phyloP scores from a whole-genome alignment of 2,888 invertebrate genomes.

The Lumbricus terrestris region DNA sequence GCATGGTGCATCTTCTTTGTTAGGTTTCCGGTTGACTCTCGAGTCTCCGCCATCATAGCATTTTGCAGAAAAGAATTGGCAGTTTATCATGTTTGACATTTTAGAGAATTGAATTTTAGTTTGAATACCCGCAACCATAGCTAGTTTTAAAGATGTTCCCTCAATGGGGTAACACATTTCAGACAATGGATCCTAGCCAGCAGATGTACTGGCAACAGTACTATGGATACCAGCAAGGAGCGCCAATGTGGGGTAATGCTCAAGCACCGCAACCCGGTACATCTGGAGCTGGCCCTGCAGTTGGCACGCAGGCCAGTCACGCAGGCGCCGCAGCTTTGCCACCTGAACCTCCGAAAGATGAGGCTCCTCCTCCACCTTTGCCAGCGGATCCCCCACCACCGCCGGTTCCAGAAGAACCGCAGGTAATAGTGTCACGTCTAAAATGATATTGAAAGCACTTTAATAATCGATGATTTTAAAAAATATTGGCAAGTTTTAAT shows the following conservation, averaged over 20 bases:
- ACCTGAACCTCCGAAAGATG: constrained; percentile 45
- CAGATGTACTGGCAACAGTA: constrained; percentile 31
- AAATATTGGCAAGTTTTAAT: too few species aligned
- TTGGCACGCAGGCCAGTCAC: background rate
- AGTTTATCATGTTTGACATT: constrained; percentile 3
- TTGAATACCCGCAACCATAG: background rate
- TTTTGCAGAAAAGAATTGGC: background rate
- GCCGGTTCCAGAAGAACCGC: constrained; percentile 39
- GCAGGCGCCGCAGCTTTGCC: constrained; percentile 42
- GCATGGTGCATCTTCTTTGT: background rate
- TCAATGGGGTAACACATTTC: background rate
- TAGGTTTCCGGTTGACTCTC: background rate
- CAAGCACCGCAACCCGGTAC: background rate
- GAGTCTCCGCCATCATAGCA: background rate
- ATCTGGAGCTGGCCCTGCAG: background rate
- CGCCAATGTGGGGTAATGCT: background rate
- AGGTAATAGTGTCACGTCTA: background rate
- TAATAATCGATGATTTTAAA: too few species aligned
- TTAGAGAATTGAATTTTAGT: background rate
- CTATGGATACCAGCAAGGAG: constrained; percentile 7
- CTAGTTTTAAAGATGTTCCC: constrained; percentile 12
- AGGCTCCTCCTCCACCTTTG: constrained; percentile 46
- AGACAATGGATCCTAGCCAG: constrained; percentile 15
- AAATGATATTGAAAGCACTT: background rate
- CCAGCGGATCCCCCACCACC: constrained; percentile 51